A percentile compares a stretch with the other conserved stretches of the same genome.
Conservation (phyloP, 2,797 vertebrate species). For the Knipowitschia caucasica region DNA sequence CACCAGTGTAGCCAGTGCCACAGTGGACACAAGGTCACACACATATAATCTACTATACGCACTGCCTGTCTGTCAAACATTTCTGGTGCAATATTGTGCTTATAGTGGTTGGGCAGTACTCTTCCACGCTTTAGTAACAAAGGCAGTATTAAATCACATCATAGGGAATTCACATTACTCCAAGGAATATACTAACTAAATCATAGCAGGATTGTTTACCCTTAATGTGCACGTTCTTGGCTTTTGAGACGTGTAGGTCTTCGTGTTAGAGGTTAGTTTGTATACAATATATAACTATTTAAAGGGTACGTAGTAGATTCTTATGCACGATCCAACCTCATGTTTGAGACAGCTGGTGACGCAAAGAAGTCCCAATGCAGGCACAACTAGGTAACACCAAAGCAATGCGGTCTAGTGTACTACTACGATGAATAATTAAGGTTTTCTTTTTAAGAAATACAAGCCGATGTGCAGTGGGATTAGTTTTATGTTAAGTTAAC, state of each 20-base stretch:
- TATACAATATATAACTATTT: neutral
- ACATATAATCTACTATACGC: constrained; percentile 16
- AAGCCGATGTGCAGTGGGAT: neutral
- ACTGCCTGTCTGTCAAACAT: constrained; percentile 16
- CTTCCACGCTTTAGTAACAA: constrained; percentile 5
- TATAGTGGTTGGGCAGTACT: constrained; percentile 31
- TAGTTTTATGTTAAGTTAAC: neutral
- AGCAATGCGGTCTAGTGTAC: no score
- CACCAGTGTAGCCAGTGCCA: constrained; percentile 9
- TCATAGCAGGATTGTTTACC: neutral
- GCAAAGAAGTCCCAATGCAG: constrained; percentile 23
- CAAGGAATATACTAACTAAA: neutral
- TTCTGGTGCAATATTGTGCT: constrained; percentile 51
- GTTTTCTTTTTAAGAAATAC: neutral
- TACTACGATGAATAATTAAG: constrained; percentile 7
- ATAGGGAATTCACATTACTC: neutral
- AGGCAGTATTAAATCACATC: constrained; percentile 17
- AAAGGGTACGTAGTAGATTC: no score
- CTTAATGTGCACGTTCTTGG: no score
- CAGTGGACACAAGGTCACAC: constrained; percentile 43
- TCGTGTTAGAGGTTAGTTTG: neutral
- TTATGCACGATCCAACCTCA: neutral
- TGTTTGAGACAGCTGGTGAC: neutral
- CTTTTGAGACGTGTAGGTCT: neutral
- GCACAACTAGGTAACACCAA: no score